phyloP scores from a whole-genome alignment of 2,888 invertebrate genomes.

The Agrilus biguttatus region DNA sequence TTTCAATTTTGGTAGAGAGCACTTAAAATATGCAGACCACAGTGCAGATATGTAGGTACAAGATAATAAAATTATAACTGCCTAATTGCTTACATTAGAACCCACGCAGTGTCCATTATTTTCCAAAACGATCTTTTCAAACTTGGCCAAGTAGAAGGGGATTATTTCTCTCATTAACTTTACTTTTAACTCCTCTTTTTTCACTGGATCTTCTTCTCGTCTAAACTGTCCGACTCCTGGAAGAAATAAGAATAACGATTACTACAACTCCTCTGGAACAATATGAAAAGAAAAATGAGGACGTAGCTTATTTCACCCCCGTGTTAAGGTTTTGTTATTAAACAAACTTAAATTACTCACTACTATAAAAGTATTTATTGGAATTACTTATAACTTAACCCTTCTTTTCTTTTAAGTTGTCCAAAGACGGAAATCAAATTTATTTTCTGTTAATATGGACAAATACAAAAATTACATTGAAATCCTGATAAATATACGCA shows the following conservation, averaged over 20 bases:
- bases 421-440: too few species aligned
- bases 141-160: constrained; percentile 39
- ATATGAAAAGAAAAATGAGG: neutral
- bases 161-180: constrained; percentile 39
- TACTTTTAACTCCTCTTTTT: constrained; percentile 38
- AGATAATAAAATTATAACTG: too few species aligned
- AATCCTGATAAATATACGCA: too few species aligned
- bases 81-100: constrained; percentile 28
- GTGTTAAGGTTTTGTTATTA: neutral
- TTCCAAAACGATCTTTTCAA: constrained; percentile 37
- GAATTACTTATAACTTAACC: too few species aligned
- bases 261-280: neutral
- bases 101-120: constrained; percentile 42
- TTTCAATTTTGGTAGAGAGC: too few species aligned
- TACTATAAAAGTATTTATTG: too few species aligned
- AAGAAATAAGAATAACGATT: constrained; percentile 7
- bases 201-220: constrained; percentile 37
- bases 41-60: too few species aligned
- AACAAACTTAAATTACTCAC: too few species aligned
- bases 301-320: neutral
- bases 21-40: too few species aligned
- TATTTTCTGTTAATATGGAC: too few species aligned
- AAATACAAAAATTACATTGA: too few species aligned
- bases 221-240: constrained; percentile 34
- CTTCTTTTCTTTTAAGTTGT: too few species aligned